Evolutionary conservation across 2,113 vertebrate species (phyloP), one percentile per base, ranked within the genome.

Genomic region (Corythornis cristatus): DNA sequence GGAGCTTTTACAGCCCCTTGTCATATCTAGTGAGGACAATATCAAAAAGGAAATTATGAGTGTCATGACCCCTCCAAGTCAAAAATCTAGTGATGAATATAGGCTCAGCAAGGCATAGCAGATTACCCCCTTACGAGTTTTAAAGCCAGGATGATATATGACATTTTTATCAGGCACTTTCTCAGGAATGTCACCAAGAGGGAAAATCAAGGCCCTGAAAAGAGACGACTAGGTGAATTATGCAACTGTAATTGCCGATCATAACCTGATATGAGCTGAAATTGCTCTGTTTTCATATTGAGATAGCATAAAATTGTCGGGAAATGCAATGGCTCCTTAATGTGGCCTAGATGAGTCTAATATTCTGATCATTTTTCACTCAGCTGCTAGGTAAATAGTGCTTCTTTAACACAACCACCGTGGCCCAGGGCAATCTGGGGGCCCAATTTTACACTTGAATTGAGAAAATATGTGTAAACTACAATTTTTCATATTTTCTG

Each of bases 331-430:
- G 98, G 98, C 98, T 97, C 97, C 98, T 97, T 98, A 98, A 98
- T 97, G 96, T 97, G 97, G 97, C 96, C 96, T 98, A 98, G 98
- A 98, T 98, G 98, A 98, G 98, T 98, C 98, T 99, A 99, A 99
- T 99, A 99, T 99, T 99, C 98, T 99, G 98, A 99, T 99, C 99
- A 99, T 99, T 99, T 99, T 99, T 99, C 98, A 98, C 98, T 98
- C 98, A 86, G 97, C 98, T 98, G 98, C 98, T 98, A 98, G 97
- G 97, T 98, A 98, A 98, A 98, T 97, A 97, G 98, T 97, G 98
- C 98, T 98, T 96, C 97, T 96, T 97, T 89, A 95, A 96, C 96
- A 94, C 96, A 97, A 97, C 96, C 94, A 96, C 96, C 81, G 93
- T 99, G 99, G 99, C 99, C 99, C 98, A 98, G 98, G 99, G 99